Evolutionary conservation across 2,888 invertebrate genomes (phyloP), one percentile per base, ranked within the genome.

Genomic region (Tenthredo notha): DNA sequence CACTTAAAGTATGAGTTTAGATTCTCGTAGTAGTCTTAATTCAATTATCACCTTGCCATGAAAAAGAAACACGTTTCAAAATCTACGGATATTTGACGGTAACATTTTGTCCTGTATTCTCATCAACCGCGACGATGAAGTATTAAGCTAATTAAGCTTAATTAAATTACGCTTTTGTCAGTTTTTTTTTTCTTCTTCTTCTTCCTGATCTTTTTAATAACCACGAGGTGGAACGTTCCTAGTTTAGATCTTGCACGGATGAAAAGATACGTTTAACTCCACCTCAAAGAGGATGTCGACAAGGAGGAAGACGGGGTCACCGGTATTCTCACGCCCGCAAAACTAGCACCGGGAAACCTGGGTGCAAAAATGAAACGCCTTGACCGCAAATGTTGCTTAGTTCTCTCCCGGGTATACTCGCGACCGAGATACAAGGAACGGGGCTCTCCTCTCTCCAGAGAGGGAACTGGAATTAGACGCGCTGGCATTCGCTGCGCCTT

Each of bases 281-380:
- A 77, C 77, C 77, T 77, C 54, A 50, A 77, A 80, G 21, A 61
- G 58, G 58, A 61, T 50, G 37, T 80, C 61, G 61, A 80, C 29
- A 25, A 80, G 58, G n/a, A 80, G 67, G 83, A 83, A 83, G 67
- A 83, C 67, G 83, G 67, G 83, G 83, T 83, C 83, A 83, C 43
- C 83, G 83, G 83, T 47, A 83, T 83, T 83, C 83, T 83, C 83
- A 83, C 83, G 83, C 83, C 83, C 83, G 83, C 83, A 50, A 65
- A 83, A 83, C 83, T 67, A 65, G 67, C 82, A 83, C 82, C 82
- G 67, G 47, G 67, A 65, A 67, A 83, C 65, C 67, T 47, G 67
- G 67, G 65, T 67, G 67, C 82, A 83, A 83, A 83, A 83, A 83
- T 83, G 21, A 83, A 65, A 54, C 67, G 67, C 43, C 82, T 83